Evolutionary conservation across 2,888 invertebrate genomes (phyloP), one percentile per base, ranked within the genome.

Genomic region (Meghimatium bilineatum): DNA sequence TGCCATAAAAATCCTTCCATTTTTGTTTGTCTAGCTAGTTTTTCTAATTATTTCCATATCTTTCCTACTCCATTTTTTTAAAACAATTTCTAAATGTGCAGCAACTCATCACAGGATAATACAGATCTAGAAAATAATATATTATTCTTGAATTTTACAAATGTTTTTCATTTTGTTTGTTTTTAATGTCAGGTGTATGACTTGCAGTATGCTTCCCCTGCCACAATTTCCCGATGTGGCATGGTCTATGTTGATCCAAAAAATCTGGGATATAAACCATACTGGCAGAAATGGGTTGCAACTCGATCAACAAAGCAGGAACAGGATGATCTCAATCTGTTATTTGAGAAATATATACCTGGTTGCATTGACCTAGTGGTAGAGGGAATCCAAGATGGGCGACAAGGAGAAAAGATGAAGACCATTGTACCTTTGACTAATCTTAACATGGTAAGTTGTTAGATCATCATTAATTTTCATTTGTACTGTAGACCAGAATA

Each of bases 171-270:
- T 34, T 34, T 44, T 38, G 26, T n/a, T n/a, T 63, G 49, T 56
- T 83, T 36, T 79, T 63, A 32, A 29, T 87, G 20, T 87, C 49
- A 96, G 96, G 97, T 98, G 44, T 97, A 97, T 1, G 96, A 97
- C 93, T 94, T 98, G 86, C 96, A 96, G 93, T 97, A 96, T 90
- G 98, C 98, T 0, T 98, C 98, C 0, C 98, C 98, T 0, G 97
- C 98, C 0, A 98, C 97, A 0, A 97, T 98, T 5, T 97, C 97
- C 0, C 95, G 98, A 82, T 97, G 97, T 17, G 98, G 97, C 56
- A 97, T 98, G 97, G 97, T 98, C 20, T 98, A 96, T 90, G 97
- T 98, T 0, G 97, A 98, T 91, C 97, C 98, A 0, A 97, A 97
- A 94, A 97, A 97, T 93, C 94, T 98, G 86, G 97, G 97, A 0